Base-by-base conservation (phyloP, 2,797 vertebrate genomes). In the Psittacula derbiana region DNA sequence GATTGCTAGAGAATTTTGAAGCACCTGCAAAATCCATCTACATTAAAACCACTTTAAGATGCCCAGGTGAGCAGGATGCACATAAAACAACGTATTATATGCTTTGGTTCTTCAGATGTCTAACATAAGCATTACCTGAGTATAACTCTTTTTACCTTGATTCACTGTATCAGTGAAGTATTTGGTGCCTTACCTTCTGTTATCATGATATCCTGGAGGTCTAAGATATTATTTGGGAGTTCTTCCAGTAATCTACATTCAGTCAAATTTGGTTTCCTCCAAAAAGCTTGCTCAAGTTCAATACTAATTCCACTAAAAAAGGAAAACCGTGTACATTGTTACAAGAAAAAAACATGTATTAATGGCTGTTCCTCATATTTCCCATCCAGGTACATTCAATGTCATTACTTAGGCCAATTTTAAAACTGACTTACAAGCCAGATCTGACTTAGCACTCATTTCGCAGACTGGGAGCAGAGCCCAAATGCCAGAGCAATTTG, bases 221-320 rank as follows among this genome's bases (percentile, higher is more conserved):
- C 96, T 85, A 97, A 65, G 82, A 98, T 98, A 74, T 89, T 97
- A 90, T 95, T 52, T 76, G 97, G 97, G 86, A 98, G 91, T 21
- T 21, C 79, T 88, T 95, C 24, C 83, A 98, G 73, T 66, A 97
- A 88, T 33, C 85, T 87, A 74, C 97, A 98, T 86, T 87, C 61
- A 36, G 90, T 92, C 66, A 96, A 24, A 41, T 94, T 93, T 57
- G 96, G 95, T 70, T 95, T 95, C 89, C 93, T 96, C 98, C 98
- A 98, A 16, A 94, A 96, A 79, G 96, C 58, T 81, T 74, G 82
- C 52, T 95, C 90, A 18, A 84, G 96, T 24, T 80, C 66, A 28
- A 97, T 86, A 86, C 31, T 94, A 89, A 98, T 97, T 55, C 72
- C 92, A 90, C 97, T 98, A 90, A 74, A 84, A 96, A 92, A 95